Evolutionary conservation across 1,140 invertebrate species (phyloP), one percentile per base, ranked within the genome.

Genomic region (Formica exsecta): DNA sequence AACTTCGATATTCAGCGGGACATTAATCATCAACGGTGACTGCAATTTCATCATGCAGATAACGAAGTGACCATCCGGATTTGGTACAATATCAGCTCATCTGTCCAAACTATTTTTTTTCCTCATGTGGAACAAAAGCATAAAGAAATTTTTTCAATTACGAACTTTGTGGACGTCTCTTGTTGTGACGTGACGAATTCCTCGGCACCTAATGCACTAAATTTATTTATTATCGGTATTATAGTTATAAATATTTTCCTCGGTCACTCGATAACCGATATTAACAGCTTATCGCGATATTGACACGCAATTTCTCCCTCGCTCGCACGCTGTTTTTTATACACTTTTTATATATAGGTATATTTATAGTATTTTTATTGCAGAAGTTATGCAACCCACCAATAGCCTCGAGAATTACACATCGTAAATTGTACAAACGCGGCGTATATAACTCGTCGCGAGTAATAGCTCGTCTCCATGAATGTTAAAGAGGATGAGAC

Each of bases 361-460:
- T 80, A 75, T 79, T 87, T 87, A 87, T 70, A 77, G 79, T 86
- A 89, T 91, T 85, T 89, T 80, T 80, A 76, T 75, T 48, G 79
- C 86, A 77, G 38, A 87, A 87, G 54, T 74, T 83, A 61, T 57
- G 57, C 79, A 70, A 41, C 5, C 29, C 25, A n/a, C 54, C 68
- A 73, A 74, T 62, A 83, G 79, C 54, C 38, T 16, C 79, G 29
- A 57, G 41, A 73, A 61, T 19, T 83, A 83, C 54, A 48, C 54
- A 83, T 61, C 79, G 79, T 83, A 83, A 83, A 83, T 70, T 44
- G 68, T 83, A 74, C 66, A 83, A 83, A 83, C 54, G 51, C 57
- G 79, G 61, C 79, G 41, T 48, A 62, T 73, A 74, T 83, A 61
- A 62, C 68, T 61, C 68, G 64, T 80, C 64, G 44, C 76, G 71